These are phyloP conservation scores for Cyphomyrus discorhynchus DNA, from an alignment of 2,113 vertebrate species.

Conservation along the genomic window DNA sequence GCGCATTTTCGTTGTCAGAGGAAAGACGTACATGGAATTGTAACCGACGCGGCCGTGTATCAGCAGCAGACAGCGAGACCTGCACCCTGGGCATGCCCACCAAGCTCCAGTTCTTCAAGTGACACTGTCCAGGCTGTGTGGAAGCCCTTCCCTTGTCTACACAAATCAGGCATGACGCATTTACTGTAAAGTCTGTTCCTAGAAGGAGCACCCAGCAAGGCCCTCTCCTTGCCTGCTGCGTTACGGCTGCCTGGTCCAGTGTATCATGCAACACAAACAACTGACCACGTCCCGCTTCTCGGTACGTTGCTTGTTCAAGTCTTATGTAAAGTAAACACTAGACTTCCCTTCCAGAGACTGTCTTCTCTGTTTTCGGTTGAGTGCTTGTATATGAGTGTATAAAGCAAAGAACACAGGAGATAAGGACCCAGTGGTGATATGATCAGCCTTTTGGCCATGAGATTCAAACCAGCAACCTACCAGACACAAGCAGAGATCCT, in stretches of 20 bases:
- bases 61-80: neutral
- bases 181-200: neutral
- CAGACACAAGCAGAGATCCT: neutral
- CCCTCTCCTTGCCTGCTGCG: neutral
- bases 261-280: neutral
- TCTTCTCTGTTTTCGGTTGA: neutral
- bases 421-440: neutral
- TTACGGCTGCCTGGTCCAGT: neutral
- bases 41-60: neutral
- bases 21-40: neutral
- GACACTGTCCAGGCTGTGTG: neutral
- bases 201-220: neutral
- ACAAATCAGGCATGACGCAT: neutral
- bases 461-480: neutral
- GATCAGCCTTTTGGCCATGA: neutral
- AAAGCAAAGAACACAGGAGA: neutral
- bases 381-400: neutral
- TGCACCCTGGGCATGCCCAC: neutral
- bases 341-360: neutral
- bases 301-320: neutral
- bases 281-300: neutral
- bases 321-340: neutral
- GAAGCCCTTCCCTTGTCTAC: neutral
- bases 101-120: neutral
- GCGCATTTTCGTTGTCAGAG: neutral